These are phyloP conservation scores for Bradypodion ventrale DNA, from an alignment of 2,797 vertebrate genomes.

Conservation along the genomic window DNA sequence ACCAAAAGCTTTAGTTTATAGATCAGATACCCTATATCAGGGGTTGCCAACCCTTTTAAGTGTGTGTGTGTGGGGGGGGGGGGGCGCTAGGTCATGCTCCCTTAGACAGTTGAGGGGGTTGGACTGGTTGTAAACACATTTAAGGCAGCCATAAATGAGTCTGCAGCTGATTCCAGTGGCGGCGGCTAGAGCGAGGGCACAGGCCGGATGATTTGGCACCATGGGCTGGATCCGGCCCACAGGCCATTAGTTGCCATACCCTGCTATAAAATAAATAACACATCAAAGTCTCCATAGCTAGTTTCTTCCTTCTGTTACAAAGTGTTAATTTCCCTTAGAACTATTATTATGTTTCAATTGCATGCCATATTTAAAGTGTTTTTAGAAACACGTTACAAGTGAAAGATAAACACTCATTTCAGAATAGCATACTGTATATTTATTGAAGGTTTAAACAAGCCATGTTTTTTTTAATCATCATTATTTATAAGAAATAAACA, in stretches of 20 bases:
- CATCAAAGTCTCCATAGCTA: background rate
- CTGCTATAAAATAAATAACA: constrained; percentile 4
- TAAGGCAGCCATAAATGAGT: too few relatives aligned
- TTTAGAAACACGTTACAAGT: background rate
- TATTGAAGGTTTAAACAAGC: background rate
- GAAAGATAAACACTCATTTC: background rate
- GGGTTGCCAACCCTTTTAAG: too few relatives aligned
- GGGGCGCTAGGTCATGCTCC: too few relatives aligned
- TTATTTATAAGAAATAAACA: background rate
- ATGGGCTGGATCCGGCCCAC: too few relatives aligned
- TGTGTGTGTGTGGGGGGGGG: too few relatives aligned
- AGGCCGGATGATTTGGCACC: too few relatives aligned
- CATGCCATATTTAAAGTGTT: background rate
- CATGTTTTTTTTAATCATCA: background rate
- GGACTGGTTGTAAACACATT: too few relatives aligned
- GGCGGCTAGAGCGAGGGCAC: too few relatives aligned
- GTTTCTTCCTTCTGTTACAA: background rate
- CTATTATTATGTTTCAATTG: background rate
- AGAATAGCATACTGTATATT: background rate
- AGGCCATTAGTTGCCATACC: too few relatives aligned
- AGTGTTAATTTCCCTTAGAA: background rate
- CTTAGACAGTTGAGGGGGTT: too few relatives aligned
- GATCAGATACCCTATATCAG: background rate
- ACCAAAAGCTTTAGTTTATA: background rate
- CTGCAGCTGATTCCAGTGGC: too few relatives aligned